Evolutionary conservation across 2,888 invertebrate genomes (phyloP).

Genomic region (Hesperia comma): DNA sequence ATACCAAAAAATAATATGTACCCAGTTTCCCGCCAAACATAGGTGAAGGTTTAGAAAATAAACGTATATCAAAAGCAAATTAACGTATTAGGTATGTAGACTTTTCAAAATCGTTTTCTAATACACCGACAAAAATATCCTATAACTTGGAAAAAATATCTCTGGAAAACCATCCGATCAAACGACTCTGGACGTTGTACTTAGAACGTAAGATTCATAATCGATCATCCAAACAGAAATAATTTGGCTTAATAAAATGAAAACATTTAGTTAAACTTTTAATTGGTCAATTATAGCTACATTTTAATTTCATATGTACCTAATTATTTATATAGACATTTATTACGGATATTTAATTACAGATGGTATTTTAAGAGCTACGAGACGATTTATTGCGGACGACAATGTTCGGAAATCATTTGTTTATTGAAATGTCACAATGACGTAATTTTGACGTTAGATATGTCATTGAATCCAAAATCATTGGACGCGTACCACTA

Average conservation of each 20-base stretch:
- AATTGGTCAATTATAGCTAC: slow-evolving; percentile 34
- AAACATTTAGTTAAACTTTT: slow-evolving; percentile 2
- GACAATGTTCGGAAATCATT: background rate
- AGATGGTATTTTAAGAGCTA: slow-evolving; percentile 10
- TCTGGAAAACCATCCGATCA: background rate
- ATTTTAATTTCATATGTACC: slow-evolving; percentile 20
- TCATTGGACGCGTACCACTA: no score
- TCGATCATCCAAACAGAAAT: background rate
- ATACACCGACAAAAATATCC: background rate
- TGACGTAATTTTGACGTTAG: no score
- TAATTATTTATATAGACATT: slow-evolving; percentile 31
- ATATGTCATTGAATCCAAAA: no score
- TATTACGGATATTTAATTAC: slow-evolving; percentile 20
- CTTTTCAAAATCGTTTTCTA: background rate
- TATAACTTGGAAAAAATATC: background rate
- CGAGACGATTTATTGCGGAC: background rate
- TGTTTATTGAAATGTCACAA: no score
- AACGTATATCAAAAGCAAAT: background rate
- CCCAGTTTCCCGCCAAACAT: background rate
- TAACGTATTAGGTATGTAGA: no score
- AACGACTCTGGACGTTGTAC: background rate
- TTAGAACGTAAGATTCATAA: background rate
- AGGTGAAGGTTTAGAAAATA: background rate
- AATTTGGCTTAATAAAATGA: background rate
- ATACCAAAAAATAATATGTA: background rate